Evolutionary conservation across 2,797 vertebrate genomes (phyloP), one percentile per base, ranked within the genome.

Genomic region (Chaetophractus vellerosus): DNA sequence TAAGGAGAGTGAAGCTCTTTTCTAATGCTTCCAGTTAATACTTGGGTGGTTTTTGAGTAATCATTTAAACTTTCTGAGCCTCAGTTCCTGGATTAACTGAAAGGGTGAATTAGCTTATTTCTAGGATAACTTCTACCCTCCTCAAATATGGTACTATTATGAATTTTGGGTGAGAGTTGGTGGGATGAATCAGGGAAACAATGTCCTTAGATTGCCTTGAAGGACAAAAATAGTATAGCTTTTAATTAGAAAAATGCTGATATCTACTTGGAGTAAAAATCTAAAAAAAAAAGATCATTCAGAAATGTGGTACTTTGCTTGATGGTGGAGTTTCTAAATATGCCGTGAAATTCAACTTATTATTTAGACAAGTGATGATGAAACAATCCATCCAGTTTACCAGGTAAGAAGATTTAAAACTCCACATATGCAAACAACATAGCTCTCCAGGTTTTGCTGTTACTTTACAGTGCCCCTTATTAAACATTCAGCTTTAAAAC

Each of bases 311-410:
- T 50, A 84, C 38, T 96, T 91, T 81, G 76, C 52, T 80, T 94
- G 68, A 95, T 41, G 72, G 72, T 76, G 91, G 72, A 86, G n/a
- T 85, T 97, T 95, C 80, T 82, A 66, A 83, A 59, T 59, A 63
- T 33, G 52, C 93, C 83, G 28, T 91, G 52, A 71, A 95, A 74
- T 95, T 94, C 72, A 90, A 48, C 31, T 41, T 84, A 74, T 68
- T 82, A n/a, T 55, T 93, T 66, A 95, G 96, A 89, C 5, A 95
- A 93, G 96, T 90, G 86, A 95, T 93, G 71, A 71, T 96, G 87
- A 94, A 95, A 74, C 78, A 95, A 89, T 82, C 50, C 82, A 94
- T 96, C 94, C 72, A 96, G 92, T 98, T 97, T 86, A 91, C 69
- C 91, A 96, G 88, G 86, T 89, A 93, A 96, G 82, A 95, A 88